A percentile compares a stretch with the other conserved stretches of the same genome.
Conservation (phyloP, 2,888 invertebrate species). For the Scaptomyza reducta region DNA sequence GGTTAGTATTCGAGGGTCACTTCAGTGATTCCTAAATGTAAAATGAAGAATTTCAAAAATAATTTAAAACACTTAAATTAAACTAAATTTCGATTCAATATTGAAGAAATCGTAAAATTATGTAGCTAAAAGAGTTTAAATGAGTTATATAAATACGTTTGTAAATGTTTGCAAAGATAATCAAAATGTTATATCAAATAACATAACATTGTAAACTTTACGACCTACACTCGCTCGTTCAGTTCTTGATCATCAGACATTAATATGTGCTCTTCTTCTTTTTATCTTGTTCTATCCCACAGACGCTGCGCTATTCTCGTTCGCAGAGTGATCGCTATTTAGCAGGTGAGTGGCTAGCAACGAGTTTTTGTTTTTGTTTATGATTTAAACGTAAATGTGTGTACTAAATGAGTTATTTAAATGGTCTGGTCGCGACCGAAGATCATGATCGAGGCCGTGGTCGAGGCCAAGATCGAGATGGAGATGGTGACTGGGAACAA, state of each 20-base stretch:
- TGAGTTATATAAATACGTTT: too few species aligned
- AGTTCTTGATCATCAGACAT: slow-evolving; percentile 61
- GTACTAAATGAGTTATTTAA: slow-evolving; percentile 78
- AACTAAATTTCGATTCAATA: too few species aligned
- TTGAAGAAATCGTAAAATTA: too few species aligned
- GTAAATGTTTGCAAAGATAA: too few species aligned
- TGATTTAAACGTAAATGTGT: slow-evolving; percentile 39
- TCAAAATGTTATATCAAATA: neutral
- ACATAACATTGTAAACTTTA: slow-evolving; percentile 7
- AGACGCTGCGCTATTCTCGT: slow-evolving; percentile 84
- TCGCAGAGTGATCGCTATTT: slow-evolving; percentile 85
- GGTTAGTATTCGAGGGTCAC: slow-evolving; percentile 72
- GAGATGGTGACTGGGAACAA: slow-evolving; percentile 16
- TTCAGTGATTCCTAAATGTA: too few species aligned
- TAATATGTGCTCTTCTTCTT: slow-evolving; percentile 54
- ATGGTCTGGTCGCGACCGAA: slow-evolving; percentile 45
- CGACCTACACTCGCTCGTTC: slow-evolving; percentile 55
- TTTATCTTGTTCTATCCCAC: slow-evolving; percentile 40
- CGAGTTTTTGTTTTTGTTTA: slow-evolving; percentile 50
- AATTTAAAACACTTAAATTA: too few species aligned
- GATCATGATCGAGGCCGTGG: slow-evolving; percentile 22
- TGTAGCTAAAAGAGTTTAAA: too few species aligned
- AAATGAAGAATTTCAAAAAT: too few species aligned
- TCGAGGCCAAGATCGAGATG: slow-evolving; percentile 2
- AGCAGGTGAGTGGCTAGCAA: slow-evolving; percentile 83